phyloP scores from a whole-genome alignment of 2,797 vertebrate species.

The Pagetopsis macropterus region DNA sequence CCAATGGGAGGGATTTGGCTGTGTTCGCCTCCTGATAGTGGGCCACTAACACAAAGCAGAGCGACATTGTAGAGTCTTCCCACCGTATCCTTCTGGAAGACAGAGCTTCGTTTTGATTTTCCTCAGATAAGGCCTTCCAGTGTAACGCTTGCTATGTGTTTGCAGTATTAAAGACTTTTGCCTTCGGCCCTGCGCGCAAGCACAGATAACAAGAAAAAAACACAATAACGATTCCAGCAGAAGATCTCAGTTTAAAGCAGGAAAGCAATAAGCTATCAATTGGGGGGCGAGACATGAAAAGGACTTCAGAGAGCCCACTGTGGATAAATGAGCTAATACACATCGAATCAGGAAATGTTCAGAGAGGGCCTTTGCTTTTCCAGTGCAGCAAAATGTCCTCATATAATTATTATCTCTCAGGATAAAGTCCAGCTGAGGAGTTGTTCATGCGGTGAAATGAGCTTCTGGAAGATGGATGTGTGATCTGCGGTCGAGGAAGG shows the following conservation, averaged over 20 bases:
- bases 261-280: slow-evolving; percentile 50
- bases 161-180: slow-evolving; percentile 58
- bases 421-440: slow-evolving; percentile 58
- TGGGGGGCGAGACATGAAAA: slow-evolving; percentile 34
- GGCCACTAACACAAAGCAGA: slow-evolving; percentile 35
- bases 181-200: slow-evolving; percentile 26
- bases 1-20: slow-evolving; percentile 3
- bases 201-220: slow-evolving; percentile 25
- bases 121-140: slow-evolving; percentile 49
- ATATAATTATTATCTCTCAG: slow-evolving; percentile 65
- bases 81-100: slow-evolving; percentile 41
- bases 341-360: slow-evolving; percentile 70
- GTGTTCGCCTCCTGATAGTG: slow-evolving; percentile 24
- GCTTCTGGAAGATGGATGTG: slow-evolving; percentile 47
- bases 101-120: slow-evolving; percentile 58
- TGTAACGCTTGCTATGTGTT: slow-evolving; percentile 46
- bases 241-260: slow-evolving; percentile 43
- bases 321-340: slow-evolving; percentile 57
- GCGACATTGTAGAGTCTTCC: slow-evolving; percentile 27
- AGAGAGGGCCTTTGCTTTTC: slow-evolving; percentile 45
- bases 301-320: slow-evolving; percentile 32
- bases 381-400: slow-evolving; percentile 53
- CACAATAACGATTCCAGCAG: slow-evolving; percentile 36
- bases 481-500: slow-evolving; percentile 18
- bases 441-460: slow-evolving; percentile 55